phyloP scores from a whole-genome alignment of 2,888 invertebrate species.

The Cerastoderma edule region DNA sequence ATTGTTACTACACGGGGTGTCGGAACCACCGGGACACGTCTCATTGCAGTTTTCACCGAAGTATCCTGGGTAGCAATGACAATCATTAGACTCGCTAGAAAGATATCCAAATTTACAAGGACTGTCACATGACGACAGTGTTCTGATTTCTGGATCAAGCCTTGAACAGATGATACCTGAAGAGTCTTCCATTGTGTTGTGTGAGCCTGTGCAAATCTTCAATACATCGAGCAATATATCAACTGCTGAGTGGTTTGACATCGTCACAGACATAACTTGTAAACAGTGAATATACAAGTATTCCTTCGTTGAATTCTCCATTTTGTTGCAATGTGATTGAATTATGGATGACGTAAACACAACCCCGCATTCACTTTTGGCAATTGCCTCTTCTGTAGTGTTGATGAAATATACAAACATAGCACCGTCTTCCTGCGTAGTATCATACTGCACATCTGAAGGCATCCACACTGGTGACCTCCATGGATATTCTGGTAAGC shows the following conservation, averaged over 20 bases:
- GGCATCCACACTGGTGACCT: slow-evolving; percentile 67
- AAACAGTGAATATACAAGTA: slow-evolving; percentile 55
- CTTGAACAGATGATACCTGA: slow-evolving; percentile 30
- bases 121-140: slow-evolving; percentile 54
- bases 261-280: slow-evolving; percentile 45
- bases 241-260: slow-evolving; percentile 36
- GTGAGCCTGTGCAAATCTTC: slow-evolving; percentile 50
- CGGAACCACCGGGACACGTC: slow-evolving; percentile 68
- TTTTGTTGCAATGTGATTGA: slow-evolving; percentile 21
- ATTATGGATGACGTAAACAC: slow-evolving; percentile 12
- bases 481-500: slow-evolving; percentile 70
- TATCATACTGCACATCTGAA: slow-evolving; percentile 62
- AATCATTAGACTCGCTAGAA: slow-evolving; percentile 37
- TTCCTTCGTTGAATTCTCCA: slow-evolving; percentile 40
- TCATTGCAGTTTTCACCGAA: slow-evolving; percentile 57
- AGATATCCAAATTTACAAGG: slow-evolving; percentile 61
- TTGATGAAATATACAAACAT: slow-evolving; percentile 51
- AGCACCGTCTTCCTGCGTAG: slow-evolving; percentile 38
- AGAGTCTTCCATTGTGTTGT: slow-evolving; percentile 29
- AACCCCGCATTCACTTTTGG: slow-evolving; percentile 43
- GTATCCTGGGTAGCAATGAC: slow-evolving; percentile 64
- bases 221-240: slow-evolving; percentile 52
- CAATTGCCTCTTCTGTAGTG: slow-evolving; percentile 34
- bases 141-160: slow-evolving; percentile 28
- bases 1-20: slow-evolving; percentile 64